Conservation (phyloP, 2,113 vertebrate genomes). For the Nannospalax galili region DNA sequence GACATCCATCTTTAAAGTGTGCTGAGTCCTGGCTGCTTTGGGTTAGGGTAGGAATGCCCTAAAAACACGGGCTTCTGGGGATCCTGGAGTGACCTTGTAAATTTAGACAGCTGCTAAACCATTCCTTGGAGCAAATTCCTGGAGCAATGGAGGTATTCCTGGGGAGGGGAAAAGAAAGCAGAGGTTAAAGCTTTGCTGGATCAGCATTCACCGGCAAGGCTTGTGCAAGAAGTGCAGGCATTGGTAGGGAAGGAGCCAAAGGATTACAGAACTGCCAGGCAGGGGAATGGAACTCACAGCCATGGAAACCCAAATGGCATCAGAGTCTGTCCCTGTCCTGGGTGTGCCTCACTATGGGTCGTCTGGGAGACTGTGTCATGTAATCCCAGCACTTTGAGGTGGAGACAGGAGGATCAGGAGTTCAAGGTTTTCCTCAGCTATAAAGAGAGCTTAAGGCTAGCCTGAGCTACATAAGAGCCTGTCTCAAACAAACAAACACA, state of each 20-base stretch:
- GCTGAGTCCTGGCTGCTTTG: slow-evolving; percentile 84
- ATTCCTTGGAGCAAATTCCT: slow-evolving; percentile 85
- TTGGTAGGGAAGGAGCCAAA: fast-evolving
- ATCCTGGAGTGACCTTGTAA: slow-evolving; percentile 85
- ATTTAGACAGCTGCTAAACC: slow-evolving; percentile 88
- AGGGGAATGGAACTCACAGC: background rate
- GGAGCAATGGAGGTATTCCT: slow-evolving; percentile 82
- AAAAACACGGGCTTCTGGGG: slow-evolving; percentile 81
- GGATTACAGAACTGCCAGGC: fast-evolving
- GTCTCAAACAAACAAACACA: background rate
- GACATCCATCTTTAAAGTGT: slow-evolving; percentile 86
- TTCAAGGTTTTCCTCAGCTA: background rate
- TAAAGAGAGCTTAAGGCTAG: background rate
- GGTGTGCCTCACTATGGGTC: background rate
- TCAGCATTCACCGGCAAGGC: slow-evolving; percentile 77
- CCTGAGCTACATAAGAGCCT: background rate
- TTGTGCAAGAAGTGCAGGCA: background rate
- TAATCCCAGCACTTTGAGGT: background rate
- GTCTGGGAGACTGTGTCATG: background rate
- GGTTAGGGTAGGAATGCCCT: slow-evolving; percentile 87
- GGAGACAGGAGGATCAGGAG: background rate
- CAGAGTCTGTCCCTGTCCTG: too few species aligned
- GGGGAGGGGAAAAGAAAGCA: slow-evolving; percentile 76
- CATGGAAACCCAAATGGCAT: too few species aligned
- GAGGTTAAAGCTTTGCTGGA: slow-evolving; percentile 77